Evolutionary conservation across 1,140 invertebrate genomes (phyloP).

Genomic region (Heliconius melpomene): DNA sequence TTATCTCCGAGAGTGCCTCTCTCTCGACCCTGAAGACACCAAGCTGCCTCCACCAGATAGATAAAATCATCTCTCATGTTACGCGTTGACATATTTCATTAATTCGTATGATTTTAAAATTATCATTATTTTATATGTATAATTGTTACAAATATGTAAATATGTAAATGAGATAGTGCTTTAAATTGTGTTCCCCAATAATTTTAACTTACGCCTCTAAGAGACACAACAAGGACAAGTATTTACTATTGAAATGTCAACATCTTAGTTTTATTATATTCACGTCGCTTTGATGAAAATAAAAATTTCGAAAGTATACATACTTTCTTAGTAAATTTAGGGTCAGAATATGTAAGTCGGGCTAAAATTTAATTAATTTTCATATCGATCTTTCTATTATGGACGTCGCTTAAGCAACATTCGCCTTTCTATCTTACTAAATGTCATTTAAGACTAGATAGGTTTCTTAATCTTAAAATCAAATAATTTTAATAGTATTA

Average conservation of each 20-base stretch:
- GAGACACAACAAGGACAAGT: slow-evolving; percentile 28
- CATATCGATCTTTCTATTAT: slow-evolving; percentile 28
- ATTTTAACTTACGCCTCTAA: slow-evolving; percentile 47
- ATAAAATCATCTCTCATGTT: slow-evolving; percentile 56
- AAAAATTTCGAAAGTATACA: not conserved
- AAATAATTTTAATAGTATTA: slow-evolving; percentile 10
- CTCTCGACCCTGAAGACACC: slow-evolving; percentile 87
- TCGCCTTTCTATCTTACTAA: slow-evolving; percentile 41
- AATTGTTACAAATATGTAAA: slow-evolving; percentile 69
- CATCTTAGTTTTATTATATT: not conserved
- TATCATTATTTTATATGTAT: slow-evolving; percentile 45
- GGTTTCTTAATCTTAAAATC: slow-evolving; percentile 36
- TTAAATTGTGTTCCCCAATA: slow-evolving; percentile 74
- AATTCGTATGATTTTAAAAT: slow-evolving; percentile 23
- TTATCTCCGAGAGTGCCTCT: slow-evolving; percentile 91
- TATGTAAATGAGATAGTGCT: slow-evolving; percentile 78
- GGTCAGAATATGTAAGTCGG: not conserved
- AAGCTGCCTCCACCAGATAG: slow-evolving; percentile 80
- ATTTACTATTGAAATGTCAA: not conserved
- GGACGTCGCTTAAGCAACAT: slow-evolving; percentile 39
- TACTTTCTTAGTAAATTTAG: slow-evolving; percentile 8
- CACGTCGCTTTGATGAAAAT: not conserved
- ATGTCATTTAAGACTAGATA: slow-evolving; percentile 36
- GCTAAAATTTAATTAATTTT: slow-evolving; percentile 21
- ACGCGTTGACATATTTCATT: slow-evolving; percentile 32